Base-by-base conservation (phyloP, 2,888 invertebrate species). In the Cataglyphis rosenhaueri region DNA sequence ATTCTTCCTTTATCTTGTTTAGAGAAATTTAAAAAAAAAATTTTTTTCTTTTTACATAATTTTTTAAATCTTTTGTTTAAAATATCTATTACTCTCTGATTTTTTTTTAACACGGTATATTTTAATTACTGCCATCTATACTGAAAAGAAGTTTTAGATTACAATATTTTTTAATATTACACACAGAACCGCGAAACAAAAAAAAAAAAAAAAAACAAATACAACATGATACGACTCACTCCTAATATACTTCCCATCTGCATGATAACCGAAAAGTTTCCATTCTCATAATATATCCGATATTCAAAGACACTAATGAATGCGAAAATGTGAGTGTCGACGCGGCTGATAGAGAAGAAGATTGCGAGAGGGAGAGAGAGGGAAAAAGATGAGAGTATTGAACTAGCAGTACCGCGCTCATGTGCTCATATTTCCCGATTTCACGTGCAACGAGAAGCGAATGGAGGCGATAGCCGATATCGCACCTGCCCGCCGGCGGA, bases 381-480 rank as follows among this genome's bases (percentile, higher is more conserved):
- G 8, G 44, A 71, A 70, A 57, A 48, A 48, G n/a, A 48, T 59
- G 78, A 66, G 21, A 44, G 32, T 44, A 71, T 79, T 57, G 57
- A 32, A 25, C n/a, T 71, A 71, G 44, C 44, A 38, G 57, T 78
- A 70, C 57, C 41, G 41, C n/a, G 52, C 9, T 78, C 59, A 25
- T 82, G 76, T 83, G 87, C 91, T 91, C 91, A 91, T 91, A 92
- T 92, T 91, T 92, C 88, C 87, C 91, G 92, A 92, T 92, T 92
- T 79, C 71, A 91, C 86, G 82, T 73, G 86, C 86, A 64, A 81
- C 62, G 75, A 83, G 62, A 59, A 25, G 68, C 81, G 85, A 84
- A 84, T 84, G 71, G 84, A 87, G 86, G 90, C 88, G 88, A 89
- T 91, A 89, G 88, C 88, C 91, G 90, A 92, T 92, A 92, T 92